Evolutionary conservation across 2,888 invertebrate species (phyloP).

Genomic region (Nymphalis polychloros): DNA sequence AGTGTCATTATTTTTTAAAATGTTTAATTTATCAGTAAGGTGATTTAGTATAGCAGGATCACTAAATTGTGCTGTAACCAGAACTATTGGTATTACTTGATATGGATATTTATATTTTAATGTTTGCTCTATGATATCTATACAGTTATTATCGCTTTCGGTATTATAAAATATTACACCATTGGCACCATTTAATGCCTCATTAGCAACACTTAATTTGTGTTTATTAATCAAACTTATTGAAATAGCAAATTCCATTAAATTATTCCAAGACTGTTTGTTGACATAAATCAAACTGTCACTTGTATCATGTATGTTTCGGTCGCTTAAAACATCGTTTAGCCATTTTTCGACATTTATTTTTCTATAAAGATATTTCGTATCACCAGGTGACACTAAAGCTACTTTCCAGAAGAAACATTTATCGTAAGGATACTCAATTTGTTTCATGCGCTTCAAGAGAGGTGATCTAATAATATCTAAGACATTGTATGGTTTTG

Average conservation of each 20-base stretch:
- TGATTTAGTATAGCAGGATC: slow-evolving; percentile 42
- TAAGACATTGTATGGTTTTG: slow-evolving; percentile 66
- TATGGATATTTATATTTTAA: slow-evolving; percentile 66
- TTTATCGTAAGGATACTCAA: slow-evolving; percentile 67
- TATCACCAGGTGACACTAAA: slow-evolving; percentile 79
- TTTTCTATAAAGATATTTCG: slow-evolving; percentile 67
- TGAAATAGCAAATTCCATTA: slow-evolving; percentile 75
- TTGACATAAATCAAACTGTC: slow-evolving; percentile 64
- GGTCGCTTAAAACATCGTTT: slow-evolving; percentile 69
- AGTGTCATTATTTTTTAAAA: slow-evolving; percentile 52
- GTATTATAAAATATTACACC: slow-evolving; percentile 65
- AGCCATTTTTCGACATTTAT: slow-evolving; percentile 76
- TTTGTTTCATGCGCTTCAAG: slow-evolving; percentile 76
- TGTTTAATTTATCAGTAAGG: slow-evolving; percentile 53
- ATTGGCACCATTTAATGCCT: slow-evolving; percentile 73
- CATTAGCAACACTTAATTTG: slow-evolving; percentile 46
- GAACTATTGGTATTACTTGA: slow-evolving; percentile 68
- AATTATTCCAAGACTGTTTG: slow-evolving; percentile 73
- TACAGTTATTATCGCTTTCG: slow-evolving; percentile 54
- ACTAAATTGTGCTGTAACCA: slow-evolving; percentile 58
- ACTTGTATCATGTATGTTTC: slow-evolving; percentile 59
- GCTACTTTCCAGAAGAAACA: slow-evolving; percentile 84
- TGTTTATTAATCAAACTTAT: slow-evolving; percentile 60
- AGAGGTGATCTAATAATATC: slow-evolving; percentile 72
- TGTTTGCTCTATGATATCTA: slow-evolving; percentile 55